Evolutionary conservation across 2,888 invertebrate species (phyloP).

Genomic region (Andrena bucephala): DNA sequence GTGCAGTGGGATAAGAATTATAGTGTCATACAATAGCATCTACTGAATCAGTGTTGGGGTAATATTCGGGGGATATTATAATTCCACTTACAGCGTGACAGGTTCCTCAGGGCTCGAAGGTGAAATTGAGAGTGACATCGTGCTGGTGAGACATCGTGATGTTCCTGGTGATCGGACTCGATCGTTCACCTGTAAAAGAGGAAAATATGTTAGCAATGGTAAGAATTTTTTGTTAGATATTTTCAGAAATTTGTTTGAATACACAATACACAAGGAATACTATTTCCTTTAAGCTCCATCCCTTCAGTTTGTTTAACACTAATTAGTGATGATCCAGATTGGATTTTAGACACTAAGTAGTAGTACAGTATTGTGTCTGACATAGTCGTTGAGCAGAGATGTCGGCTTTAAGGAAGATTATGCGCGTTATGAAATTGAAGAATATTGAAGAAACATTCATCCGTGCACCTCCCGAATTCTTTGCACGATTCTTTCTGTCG

Average conservation of each 20-base stretch:
- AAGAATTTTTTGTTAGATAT: background rate
- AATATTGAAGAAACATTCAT: constrained; percentile 16
- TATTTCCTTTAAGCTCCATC: too few relatives aligned
- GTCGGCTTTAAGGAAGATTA: constrained; percentile 4
- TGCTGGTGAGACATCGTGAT: constrained; percentile 80
- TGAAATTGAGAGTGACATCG: constrained; percentile 76
- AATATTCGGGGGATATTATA: too few relatives aligned
- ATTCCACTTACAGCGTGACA: constrained; percentile 82
- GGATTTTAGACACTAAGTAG: too few relatives aligned
- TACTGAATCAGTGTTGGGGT: too few relatives aligned
- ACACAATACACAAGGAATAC: too few relatives aligned
- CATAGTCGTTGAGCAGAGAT: background rate
- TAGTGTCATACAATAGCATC: too few relatives aligned
- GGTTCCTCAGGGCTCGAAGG: constrained; percentile 83
- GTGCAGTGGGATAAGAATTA: too few relatives aligned
- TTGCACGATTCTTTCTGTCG: constrained; percentile 67
- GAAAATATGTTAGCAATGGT: background rate
- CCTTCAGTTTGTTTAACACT: too few relatives aligned
- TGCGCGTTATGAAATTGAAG: constrained; percentile 15
- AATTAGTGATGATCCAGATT: too few relatives aligned
- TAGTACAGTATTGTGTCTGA: background rate
- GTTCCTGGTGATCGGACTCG: constrained; percentile 83
- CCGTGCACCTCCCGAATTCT: constrained; percentile 62
- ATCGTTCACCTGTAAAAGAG: constrained; percentile 81
- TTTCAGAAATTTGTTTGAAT: too few relatives aligned